Evolutionary conservation across 2,113 vertebrate genomes (phyloP).

Genomic region (Cyprinodon tularosa): DNA sequence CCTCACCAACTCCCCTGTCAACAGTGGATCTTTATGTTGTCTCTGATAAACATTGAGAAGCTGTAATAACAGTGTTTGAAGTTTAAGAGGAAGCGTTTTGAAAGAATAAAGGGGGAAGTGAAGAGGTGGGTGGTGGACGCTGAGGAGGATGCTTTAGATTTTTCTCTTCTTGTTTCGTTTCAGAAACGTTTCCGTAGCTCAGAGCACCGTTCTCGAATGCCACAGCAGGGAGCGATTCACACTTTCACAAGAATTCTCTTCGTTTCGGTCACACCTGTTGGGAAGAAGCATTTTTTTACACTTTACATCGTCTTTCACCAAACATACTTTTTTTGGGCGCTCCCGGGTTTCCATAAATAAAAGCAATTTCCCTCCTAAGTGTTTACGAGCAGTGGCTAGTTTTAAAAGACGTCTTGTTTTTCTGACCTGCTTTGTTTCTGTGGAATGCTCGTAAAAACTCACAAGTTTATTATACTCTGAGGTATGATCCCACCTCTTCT

Average conservation of each 20-base stretch:
- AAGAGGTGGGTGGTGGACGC: background rate
- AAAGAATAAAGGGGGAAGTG: constrained; percentile 46
- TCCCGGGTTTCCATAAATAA: constrained; percentile 13
- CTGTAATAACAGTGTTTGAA: constrained; percentile 76
- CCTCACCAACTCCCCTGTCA: constrained; percentile 14
- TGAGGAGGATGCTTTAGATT: background rate
- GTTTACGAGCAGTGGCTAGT: constrained; percentile 38
- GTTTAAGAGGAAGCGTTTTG: constrained; percentile 69
- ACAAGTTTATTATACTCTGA: constrained; percentile 25
- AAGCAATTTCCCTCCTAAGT: constrained; percentile 13
- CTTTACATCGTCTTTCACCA: constrained; percentile 50
- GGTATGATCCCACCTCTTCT: constrained; percentile 36
- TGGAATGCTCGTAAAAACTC: constrained; percentile 56
- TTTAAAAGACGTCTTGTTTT: constrained; percentile 23
- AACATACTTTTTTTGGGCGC: constrained; percentile 6
- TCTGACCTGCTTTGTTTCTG: constrained; percentile 52
- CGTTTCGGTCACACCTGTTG: constrained; percentile 21
- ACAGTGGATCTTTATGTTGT: constrained; percentile 25
- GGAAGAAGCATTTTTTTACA: constrained; percentile 54
- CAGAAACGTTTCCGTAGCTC: constrained; percentile 37
- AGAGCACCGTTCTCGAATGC: constrained; percentile 44
- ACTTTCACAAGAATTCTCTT: constrained; percentile 56
- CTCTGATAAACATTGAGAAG: constrained; percentile 62
- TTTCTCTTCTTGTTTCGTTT: constrained; percentile 12
- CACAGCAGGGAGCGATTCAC: constrained; percentile 44